Evolutionary conservation across 2,888 invertebrate species (phyloP).

Genomic region (Chorisops tibialis): DNA sequence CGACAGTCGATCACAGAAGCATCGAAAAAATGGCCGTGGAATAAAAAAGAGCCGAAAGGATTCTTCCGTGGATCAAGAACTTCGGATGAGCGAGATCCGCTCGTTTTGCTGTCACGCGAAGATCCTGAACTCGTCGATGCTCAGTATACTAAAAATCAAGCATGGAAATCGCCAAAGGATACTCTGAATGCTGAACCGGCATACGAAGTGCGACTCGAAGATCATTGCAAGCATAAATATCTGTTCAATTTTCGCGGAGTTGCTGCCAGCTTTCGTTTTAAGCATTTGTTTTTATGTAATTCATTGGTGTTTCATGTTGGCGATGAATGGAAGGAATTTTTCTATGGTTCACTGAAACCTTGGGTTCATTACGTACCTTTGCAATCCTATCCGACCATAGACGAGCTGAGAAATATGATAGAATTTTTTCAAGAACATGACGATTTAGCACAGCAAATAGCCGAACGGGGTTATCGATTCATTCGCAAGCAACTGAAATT

Average conservation of each 20-base stretch:
- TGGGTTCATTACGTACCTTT: constrained; percentile 97
- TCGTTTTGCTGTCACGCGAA: constrained; percentile 76
- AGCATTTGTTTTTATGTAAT: constrained; percentile 89
- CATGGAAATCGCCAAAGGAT: constrained; percentile 95
- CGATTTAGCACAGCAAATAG: constrained; percentile 70
- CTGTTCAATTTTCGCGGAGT: constrained; percentile 96
- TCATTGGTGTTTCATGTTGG: constrained; percentile 94
- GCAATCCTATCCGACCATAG: constrained; percentile 61
- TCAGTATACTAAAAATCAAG: constrained; percentile 96
- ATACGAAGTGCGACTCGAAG: constrained; percentile 79
- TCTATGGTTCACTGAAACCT: constrained; percentile 83
- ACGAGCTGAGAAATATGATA: constrained; percentile 69
- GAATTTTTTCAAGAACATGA: constrained; percentile 76
- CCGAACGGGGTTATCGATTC: constrained; percentile 75
- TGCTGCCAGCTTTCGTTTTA: constrained; percentile 95
- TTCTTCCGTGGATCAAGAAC: constrained; percentile 96
- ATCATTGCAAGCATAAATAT: constrained; percentile 91
- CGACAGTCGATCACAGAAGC: constrained; percentile 67
- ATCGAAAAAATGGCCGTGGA: constrained; percentile 67
- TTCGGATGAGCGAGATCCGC: constrained; percentile 81
- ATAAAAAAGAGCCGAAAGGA: constrained; percentile 64
- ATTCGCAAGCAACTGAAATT: constrained; percentile 80
- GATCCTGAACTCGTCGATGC: constrained; percentile 81
- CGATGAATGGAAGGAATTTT: constrained; percentile 92
- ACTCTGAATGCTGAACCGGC: constrained; percentile 83